Evolutionary conservation across 2,113 vertebrate species (phyloP), one percentile per base, ranked within the genome.

Genomic region (Syrrhaptes paradoxus): DNA sequence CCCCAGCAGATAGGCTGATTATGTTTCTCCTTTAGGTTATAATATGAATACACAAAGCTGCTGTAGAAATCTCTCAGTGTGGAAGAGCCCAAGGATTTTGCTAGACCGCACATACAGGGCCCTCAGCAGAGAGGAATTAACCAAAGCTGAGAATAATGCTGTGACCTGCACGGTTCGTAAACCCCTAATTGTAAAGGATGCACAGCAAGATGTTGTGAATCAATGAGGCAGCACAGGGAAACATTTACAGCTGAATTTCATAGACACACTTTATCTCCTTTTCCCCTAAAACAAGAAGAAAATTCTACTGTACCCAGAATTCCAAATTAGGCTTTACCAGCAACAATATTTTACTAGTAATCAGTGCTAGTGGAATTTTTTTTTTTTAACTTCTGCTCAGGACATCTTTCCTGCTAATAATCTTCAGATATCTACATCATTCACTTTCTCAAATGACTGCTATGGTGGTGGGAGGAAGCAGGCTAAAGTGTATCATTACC

Each of bases 231-330:
- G 62, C 31, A 36, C 7, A 4, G 71, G 63, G 82, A 91, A 96
- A 88, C 83, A 84, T 92, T 96, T 92, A 52, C 68, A 36, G 62
- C 68, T 21, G 29, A 49, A 82, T 72, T 94, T 93, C 80, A 92
- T 68, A 65, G 79, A 46, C 3, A 17, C 21, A 36, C 19, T 86
- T 94, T 63, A 38, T 91, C 75, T 74, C 67, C 51, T 80, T 90
- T 86, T 20, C 67, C 51, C 54, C 52, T 61, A 63, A 62, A 81
- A 72, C n/a, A 93, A 45, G 26, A 63, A 57, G 48, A 38, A 13
- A 66, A 72, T 80, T 79, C 77, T 52, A 79, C 41, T 52, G 12
- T n/a, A 51, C 7, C 13, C 41, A 59, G 84, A 95, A 84, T 66
- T 92, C 84, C 81, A 93, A 93, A 96, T 90, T 61, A 81, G 49